Evolutionary conservation across 2,113 vertebrate genomes (phyloP), one percentile per base, ranked within the genome.

Genomic region (Neodontobutis hainanensis): DNA sequence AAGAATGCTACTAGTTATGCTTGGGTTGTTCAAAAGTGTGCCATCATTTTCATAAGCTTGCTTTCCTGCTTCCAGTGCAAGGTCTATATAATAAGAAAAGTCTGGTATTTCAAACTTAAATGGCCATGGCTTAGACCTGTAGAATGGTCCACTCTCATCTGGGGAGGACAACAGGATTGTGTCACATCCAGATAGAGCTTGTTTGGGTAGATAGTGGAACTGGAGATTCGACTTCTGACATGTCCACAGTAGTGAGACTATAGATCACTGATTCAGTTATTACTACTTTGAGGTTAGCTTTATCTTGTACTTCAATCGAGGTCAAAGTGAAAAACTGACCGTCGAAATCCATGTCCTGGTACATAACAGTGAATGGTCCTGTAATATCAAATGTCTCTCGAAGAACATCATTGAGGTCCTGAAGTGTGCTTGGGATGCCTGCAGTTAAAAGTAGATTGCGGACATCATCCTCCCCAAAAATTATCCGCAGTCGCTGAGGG

Each of bases 341-440:
- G 34, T 15, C 45, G 50, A 75, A 71, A 71, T 71, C 67, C 42
- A 55, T 61, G 40, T 75, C 45, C 19, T 65, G 27, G 5, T 65
- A 75, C 9, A 58, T 9, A 1, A 75, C 19, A 67, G 36, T 56
- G 35, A 80, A 75, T 8, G 16, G 8, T 32, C 36, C 35, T 49
- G n/a, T 32, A 68, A 83, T 75, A 48, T 44, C 11, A 77, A 77
- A 81, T 32, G 57, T 63, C 46, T 77, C 35, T 78, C 44, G 32
- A 38, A 78, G 10, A 50, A 56, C 34, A 45, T 49, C 5, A 51
- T 34, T 55, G 45, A 78, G 61, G 50, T 81, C 73, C 44, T 47
- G 3, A 34, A 75, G 63, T 16, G 32, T 73, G 27, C 36, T 36
- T 11, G 48, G 53, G 32, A 65, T 80, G 53, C 52, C 56, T 66